Conservation (phyloP, 1,140 invertebrate genomes). For the Argopecten irradians region DNA sequence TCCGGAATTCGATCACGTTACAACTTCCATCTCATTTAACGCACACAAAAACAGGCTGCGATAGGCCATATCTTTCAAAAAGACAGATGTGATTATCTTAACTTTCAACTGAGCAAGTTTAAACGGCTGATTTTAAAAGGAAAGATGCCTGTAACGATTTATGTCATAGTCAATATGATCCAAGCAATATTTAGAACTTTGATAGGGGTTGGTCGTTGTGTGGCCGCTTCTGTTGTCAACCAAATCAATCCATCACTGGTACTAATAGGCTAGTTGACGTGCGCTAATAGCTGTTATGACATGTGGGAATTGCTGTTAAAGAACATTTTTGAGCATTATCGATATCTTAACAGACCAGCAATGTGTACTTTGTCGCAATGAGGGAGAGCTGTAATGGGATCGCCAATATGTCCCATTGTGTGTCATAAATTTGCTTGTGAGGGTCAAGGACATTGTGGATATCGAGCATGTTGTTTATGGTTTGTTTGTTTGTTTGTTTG, state of each 20-base stretch:
- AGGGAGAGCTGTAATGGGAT: not conserved
- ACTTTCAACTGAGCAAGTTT: not conserved
- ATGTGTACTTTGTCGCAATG: slow-evolving; percentile 1
- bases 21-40: not conserved
- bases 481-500: too few species aligned
- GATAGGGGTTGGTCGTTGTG: not conserved
- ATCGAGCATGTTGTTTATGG: not conserved
- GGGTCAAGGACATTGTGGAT: not conserved
- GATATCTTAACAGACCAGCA: slow-evolving; percentile 3
- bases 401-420: not conserved
- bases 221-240: slow-evolving; percentile 14
- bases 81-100: not conserved
- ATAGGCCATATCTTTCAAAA: slow-evolving; percentile 3
- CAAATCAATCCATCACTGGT: not conserved
- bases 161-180: not conserved
- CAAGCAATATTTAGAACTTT: slow-evolving; percentile 11
- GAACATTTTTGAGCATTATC: slow-evolving; percentile 17
- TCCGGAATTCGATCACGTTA: not conserved
- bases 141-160: not conserved
- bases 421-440: not conserved
- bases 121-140: not conserved
- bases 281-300: not conserved
- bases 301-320: not conserved
- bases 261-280: not conserved
- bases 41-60: not conserved